Evolutionary conservation across 1,140 invertebrate species (phyloP).

Genomic region (Drosophila nikananu): DNA sequence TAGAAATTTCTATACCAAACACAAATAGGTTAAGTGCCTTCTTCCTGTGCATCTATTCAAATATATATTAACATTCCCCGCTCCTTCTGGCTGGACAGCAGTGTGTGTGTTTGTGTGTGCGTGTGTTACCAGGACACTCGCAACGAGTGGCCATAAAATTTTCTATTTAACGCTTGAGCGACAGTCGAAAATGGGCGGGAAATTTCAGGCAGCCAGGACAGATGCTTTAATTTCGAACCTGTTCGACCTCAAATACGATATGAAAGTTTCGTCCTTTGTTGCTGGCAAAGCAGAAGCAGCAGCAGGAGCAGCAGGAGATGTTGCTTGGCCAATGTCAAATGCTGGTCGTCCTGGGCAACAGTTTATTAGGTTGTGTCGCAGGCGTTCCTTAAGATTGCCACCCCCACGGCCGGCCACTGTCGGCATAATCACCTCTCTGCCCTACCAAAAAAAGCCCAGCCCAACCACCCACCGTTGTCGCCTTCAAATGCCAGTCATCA

Average conservation of each 20-base stretch:
- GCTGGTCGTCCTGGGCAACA: conserved; percentile 67
- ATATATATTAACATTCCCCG: conserved; percentile 10
- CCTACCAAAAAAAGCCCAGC: neutral
- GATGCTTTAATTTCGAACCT: conserved; percentile 61
- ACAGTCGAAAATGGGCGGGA: conserved; percentile 32
- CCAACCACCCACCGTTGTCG: conserved; percentile 16
- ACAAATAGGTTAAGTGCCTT: neutral
- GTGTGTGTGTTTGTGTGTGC: conserved; percentile 1
- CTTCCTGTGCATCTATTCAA: neutral
- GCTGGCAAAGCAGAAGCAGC: neutral
- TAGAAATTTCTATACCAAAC: neutral
- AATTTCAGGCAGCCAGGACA: conserved; percentile 15
- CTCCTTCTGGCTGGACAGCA: conserved; percentile 31
- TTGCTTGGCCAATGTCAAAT: conserved; percentile 33
- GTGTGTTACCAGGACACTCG: conserved; percentile 60
- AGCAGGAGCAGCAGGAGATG: neutral
- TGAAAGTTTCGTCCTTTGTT: conserved; percentile 57
- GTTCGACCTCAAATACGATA: conserved; percentile 71
- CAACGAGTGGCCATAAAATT: conserved; percentile 66
- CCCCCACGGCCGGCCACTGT: neutral
- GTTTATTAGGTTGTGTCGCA: conserved; percentile 82
- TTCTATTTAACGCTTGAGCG: conserved; percentile 81
- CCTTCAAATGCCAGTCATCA: conserved; percentile 58
- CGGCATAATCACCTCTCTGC: conserved; percentile 2
- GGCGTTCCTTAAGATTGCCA: conserved; percentile 74